Percentiles rank a stretch among this genome's conserved stretches.
These are phyloP conservation scores for Nesidiocoris tenuis DNA, from an alignment of 2,888 invertebrate species.

Conservation along the genomic window DNA sequence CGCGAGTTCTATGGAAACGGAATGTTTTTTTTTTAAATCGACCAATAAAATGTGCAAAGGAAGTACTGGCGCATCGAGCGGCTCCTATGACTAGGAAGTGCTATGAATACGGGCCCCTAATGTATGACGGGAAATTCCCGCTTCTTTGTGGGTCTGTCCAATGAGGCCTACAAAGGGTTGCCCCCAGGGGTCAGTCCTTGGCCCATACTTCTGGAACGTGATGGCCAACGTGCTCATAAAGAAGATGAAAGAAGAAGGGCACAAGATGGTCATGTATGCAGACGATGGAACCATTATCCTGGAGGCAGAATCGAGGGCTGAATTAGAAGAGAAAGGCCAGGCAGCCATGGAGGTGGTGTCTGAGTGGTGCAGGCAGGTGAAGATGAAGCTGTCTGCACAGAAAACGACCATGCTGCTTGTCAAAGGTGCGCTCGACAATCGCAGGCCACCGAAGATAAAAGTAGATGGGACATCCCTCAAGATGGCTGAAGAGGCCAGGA, in stretches of 20 bases:
- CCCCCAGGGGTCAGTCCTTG: not conserved
- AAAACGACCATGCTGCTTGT: not conserved
- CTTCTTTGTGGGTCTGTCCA: too few species aligned
- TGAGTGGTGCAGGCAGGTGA: not conserved
- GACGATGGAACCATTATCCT: not conserved
- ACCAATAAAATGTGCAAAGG: too few species aligned
- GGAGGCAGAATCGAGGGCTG: not conserved
- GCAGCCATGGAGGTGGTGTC: not conserved
- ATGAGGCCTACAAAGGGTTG: not conserved
- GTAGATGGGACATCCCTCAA: not conserved
- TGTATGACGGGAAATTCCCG: too few species aligned
- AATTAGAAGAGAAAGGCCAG: not conserved
- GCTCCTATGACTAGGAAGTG: too few species aligned
- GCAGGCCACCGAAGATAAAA: not conserved
- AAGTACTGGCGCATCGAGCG: too few species aligned
- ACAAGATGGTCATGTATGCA: not conserved
- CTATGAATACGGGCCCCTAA: too few species aligned
- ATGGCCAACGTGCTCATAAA: not conserved
- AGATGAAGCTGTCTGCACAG: not conserved
- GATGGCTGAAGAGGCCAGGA: not conserved
- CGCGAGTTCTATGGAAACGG: too few species aligned
- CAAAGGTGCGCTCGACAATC: not conserved
- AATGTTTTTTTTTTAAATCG: too few species aligned
- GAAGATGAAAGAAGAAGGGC: not conserved
- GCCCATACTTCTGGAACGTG: not conserved